Evolutionary conservation across 37 sponge, comb jelly and placozoan genomes (phyloP).

Genomic region (Crambe crambe): DNA sequence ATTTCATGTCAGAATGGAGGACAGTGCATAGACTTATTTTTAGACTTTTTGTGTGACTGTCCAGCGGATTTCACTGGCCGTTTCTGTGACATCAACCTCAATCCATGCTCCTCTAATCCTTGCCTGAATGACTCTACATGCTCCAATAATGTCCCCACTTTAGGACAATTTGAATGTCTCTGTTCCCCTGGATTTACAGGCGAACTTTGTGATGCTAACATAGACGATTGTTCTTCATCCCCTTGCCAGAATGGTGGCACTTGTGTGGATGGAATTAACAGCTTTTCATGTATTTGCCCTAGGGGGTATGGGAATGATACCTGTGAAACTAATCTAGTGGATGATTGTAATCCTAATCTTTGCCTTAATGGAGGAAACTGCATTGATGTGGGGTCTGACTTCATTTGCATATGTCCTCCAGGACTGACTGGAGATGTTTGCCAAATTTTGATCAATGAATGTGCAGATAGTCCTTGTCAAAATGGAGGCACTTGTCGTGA

Average conservation of each 20-base stretch:
- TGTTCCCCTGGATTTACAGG: slow-evolving; percentile 70
- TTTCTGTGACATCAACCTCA: slow-evolving; percentile 40
- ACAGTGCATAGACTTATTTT: slow-evolving; percentile 31
- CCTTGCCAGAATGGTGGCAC: slow-evolving; percentile 66
- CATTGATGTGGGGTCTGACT: slow-evolving; percentile 29
- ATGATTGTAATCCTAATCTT: slow-evolving; percentile 33
- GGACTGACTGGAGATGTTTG: slow-evolving; percentile 34
- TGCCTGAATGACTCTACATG: slow-evolving; percentile 68
- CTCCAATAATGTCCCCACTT: slow-evolving; percentile 6
- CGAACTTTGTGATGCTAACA: slow-evolving; percentile 44
- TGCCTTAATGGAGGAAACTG: slow-evolving; percentile 56
- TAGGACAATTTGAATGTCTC: slow-evolving; percentile 15
- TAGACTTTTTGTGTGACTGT: slow-evolving; percentile 36
- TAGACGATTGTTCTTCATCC: slow-evolving; percentile 57
- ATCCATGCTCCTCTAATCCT: slow-evolving; percentile 43
- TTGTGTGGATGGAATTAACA: slow-evolving; percentile 39
- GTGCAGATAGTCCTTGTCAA: slow-evolving; percentile 39
- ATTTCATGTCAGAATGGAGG: slow-evolving; percentile 53
- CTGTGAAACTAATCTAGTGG: slow-evolving; percentile 20
- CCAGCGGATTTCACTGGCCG: slow-evolving; percentile 42
- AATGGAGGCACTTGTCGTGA: slow-evolving; percentile 56
- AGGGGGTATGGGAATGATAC: slow-evolving; percentile 19
- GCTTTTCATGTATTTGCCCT: slow-evolving; percentile 47
- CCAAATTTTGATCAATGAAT: slow-evolving; percentile 24
- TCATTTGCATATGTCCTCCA: slow-evolving; percentile 50